Conservation (phyloP, 2,113 vertebrate species). For the Eolophus roseicapilla region DNA sequence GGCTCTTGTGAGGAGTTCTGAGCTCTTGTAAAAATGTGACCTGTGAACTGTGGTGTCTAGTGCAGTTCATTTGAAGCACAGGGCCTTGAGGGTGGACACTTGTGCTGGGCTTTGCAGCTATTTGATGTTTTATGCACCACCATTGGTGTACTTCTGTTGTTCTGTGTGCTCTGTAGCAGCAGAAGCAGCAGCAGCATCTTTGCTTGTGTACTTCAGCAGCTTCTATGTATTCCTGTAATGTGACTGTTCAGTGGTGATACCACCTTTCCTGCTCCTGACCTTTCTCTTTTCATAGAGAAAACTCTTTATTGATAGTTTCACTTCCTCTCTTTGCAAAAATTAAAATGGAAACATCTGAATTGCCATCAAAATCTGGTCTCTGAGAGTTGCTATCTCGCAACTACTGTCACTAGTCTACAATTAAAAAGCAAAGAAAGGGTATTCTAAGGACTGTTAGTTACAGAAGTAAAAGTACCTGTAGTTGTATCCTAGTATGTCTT, state of each 20-base stretch:
- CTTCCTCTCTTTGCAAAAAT: not conserved
- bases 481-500: not conserved
- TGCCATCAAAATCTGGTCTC: not conserved
- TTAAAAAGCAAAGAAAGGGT: not conserved
- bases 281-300: not conserved
- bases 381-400: not conserved
- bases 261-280: not conserved
- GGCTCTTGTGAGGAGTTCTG: not conserved
- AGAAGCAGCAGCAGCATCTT: not conserved
- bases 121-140: not conserved
- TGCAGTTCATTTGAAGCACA: not conserved
- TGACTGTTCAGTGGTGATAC: not conserved
- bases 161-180: not conserved
- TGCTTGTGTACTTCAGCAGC: not conserved
- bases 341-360: not conserved
- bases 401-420: not conserved
- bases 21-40: not conserved
- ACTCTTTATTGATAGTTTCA: not conserved
- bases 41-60: not conserved
- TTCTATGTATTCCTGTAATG: not conserved
- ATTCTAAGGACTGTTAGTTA: not conserved
- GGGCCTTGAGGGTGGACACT: not conserved
- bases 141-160: not conserved
- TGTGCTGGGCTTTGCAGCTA: not conserved
- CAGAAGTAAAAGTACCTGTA: fast-evolving